Evolutionary conservation across 2,113 vertebrate genomes (phyloP).

Genomic region (Lanius collurio): DNA sequence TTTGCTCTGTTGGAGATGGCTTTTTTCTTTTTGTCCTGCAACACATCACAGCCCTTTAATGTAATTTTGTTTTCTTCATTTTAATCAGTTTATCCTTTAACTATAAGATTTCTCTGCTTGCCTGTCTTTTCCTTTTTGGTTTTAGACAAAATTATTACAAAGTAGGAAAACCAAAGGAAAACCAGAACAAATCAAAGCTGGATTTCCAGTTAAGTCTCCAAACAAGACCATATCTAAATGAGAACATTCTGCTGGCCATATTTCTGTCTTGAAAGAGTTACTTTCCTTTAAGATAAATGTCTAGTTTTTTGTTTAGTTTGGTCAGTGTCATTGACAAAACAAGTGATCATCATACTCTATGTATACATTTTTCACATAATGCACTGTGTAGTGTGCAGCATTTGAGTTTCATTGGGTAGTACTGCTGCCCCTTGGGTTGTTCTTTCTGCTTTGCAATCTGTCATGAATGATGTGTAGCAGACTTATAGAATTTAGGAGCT

Average conservation of each 20-base stretch:
- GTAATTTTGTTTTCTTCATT: background rate
- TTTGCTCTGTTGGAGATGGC: background rate
- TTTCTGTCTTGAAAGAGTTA: background rate
- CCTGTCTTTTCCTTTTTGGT: background rate
- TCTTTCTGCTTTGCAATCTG: background rate
- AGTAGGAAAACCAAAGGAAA: background rate
- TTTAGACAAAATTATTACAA: conserved; percentile 32
- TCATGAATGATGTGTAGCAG: background rate
- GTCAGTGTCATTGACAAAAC: background rate
- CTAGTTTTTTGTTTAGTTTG: background rate
- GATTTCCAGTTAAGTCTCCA: background rate
- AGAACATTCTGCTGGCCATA: background rate
- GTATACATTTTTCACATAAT: background rate
- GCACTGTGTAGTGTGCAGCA: background rate
- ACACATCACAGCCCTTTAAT: conserved; percentile 16
- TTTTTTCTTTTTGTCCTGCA: background rate
- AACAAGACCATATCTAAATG: background rate
- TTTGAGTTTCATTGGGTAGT: background rate
- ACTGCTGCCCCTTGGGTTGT: background rate
- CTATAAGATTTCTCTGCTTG: conserved; percentile 1
- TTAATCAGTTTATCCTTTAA: conserved; percentile 45
- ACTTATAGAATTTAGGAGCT: background rate
- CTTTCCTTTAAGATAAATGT: conserved; percentile 1
- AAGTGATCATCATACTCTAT: background rate
- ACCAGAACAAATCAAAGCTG: background rate